Base-by-base conservation (phyloP, 2,888 invertebrate genomes). In the Drosophila birchii region DNA sequence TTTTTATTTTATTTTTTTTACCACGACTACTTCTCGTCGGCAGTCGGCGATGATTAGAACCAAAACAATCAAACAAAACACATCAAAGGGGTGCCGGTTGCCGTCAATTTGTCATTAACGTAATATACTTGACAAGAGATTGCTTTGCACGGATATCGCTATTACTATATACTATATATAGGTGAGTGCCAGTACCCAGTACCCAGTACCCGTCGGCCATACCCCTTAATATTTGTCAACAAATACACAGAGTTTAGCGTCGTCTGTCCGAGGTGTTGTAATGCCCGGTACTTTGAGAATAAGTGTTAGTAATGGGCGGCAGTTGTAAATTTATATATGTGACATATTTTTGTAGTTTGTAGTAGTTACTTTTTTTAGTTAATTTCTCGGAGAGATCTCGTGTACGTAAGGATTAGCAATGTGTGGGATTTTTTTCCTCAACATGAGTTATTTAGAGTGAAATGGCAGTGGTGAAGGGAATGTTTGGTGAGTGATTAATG, bases 101-200 rank as follows among this genome's bases (percentile, higher is more conserved):
- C 91, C 92, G 92, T 84, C 92, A 92, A 92, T 92, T 92, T 92
- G 92, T 92, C 91, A 91, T 91, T 90, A 90, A 79, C 80, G 83
- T 89, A 91, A 90, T 90, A 90, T 90, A 91, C 86, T 90, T 90
- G 91, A 90, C 91, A 90, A 86, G 88, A 90, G 88, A 90, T 90
- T 86, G 90, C 82, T 82, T 81, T 88, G 86, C 90, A 86, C 81
- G 90, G 86, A 89, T 88, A 86, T 72, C 71, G 68, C 70, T 55
- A 41, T 62, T 43, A 41, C 36, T 59, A 20, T 57, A 57, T 45
- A 32, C 44, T 64, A 39, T 39, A 47, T 63, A 63, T 49, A 41
- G 32, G 49, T 49, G 43, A 26, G 58, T 51, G 32, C 51, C 20
- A 34, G 51, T 51, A 32, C 49, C 32, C 7, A 26, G 54, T 34